Evolutionary conservation across 2,888 invertebrate genomes (phyloP).

Genomic region (Cheilosia variabilis): DNA sequence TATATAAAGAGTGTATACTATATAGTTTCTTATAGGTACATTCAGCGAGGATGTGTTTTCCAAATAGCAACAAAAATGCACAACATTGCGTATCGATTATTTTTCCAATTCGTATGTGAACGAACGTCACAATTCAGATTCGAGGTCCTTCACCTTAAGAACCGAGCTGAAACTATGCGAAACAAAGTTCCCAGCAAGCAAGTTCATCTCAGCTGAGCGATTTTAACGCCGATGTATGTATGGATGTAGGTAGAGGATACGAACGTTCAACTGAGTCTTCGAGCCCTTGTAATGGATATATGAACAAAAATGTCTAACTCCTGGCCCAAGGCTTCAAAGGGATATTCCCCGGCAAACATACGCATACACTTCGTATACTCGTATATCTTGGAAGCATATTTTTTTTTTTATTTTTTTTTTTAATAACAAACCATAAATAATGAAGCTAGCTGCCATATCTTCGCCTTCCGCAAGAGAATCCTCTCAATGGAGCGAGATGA

Average conservation of each 20-base stretch:
- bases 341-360: conserved; percentile 7
- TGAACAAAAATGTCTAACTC: conserved; percentile 6
- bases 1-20: background rate
- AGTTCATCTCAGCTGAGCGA: background rate
- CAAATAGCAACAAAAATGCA: conserved; percentile 10
- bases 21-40: background rate
- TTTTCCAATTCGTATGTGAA: conserved; percentile 13
- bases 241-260: background rate
- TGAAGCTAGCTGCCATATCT: conserved; percentile 76
- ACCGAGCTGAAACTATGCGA: background rate
- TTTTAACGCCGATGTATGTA: background rate
- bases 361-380: conserved; percentile 13
- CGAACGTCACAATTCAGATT: conserved; percentile 38
- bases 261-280: conserved; percentile 21
- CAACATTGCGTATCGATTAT: conserved; percentile 46
- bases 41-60: background rate
- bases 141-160: conserved; percentile 39
- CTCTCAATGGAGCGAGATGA: conserved; percentile 70
- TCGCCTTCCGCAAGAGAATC: conserved; percentile 74
- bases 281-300: conserved; percentile 22
- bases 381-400: conserved; percentile 37
- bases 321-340: conserved; percentile 10
- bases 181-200: conserved; percentile 18
- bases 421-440: conserved; percentile 83
- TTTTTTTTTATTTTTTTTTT: conserved; percentile 76